Conservation (phyloP, 2,888 invertebrate species). For the Seira sanloemensis region DNA sequence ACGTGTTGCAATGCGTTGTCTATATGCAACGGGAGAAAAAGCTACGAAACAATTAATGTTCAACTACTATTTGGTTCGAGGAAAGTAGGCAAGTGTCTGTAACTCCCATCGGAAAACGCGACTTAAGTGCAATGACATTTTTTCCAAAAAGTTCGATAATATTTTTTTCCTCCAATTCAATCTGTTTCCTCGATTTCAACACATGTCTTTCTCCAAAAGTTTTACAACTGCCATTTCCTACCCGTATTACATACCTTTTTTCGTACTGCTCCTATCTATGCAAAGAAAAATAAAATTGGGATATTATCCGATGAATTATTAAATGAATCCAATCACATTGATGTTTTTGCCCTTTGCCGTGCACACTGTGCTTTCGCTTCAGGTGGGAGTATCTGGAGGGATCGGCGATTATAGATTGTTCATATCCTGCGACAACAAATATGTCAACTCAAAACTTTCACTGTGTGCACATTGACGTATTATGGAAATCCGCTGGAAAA, state of each 20-base stretch:
- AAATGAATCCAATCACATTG: constrained; percentile 14
- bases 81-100: too few relatives aligned
- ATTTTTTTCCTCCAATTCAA: not conserved
- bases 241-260: not conserved
- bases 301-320: constrained; percentile 57
- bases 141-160: constrained; percentile 39
- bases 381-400: not conserved
- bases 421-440: too few relatives aligned
- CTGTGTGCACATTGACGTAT: too few relatives aligned
- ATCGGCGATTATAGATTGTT: not conserved
- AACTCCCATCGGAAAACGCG: constrained; percentile 18
- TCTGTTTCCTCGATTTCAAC: constrained; percentile 23
- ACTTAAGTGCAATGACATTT: constrained; percentile 55
- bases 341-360: constrained; percentile 36
- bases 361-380: not conserved
- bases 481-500: too few relatives aligned
- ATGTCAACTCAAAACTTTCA: too few relatives aligned
- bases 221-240: not conserved
- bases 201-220: constrained; percentile 24
- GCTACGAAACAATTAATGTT: too few relatives aligned
- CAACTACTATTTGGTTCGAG: too few relatives aligned
- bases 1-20: too few relatives aligned
- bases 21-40: too few relatives aligned
- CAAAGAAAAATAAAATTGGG: constrained; percentile 56
- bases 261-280: not conserved